Conservation (phyloP, 2,888 invertebrate genomes). For the Agonopterix subpropinquella region DNA sequence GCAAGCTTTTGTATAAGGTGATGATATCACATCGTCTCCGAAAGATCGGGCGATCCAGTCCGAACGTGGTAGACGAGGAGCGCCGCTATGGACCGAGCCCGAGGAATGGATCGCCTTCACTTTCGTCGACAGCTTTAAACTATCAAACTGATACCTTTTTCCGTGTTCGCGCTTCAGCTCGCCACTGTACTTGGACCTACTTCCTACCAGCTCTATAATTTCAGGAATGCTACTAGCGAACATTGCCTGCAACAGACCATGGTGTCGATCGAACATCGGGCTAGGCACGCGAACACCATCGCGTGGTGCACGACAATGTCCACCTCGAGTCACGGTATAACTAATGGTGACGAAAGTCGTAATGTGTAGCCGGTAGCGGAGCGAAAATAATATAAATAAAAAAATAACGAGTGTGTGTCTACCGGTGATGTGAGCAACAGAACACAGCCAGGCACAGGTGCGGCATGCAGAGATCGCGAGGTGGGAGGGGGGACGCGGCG, state of each 20-base stretch:
- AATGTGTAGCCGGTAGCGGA: constrained; percentile 70
- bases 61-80: constrained; percentile 26
- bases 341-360: constrained; percentile 59
- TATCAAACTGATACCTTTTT: constrained; percentile 90
- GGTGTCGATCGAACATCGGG: constrained; percentile 65
- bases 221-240: constrained; percentile 99
- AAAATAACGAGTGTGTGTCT: constrained; percentile 62
- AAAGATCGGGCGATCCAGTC: constrained; percentile 62
- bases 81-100: constrained; percentile 15
- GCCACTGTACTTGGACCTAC: constrained; percentile 99
- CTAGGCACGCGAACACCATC: constrained; percentile 63
- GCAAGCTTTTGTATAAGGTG: constrained; percentile 69
- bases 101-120: constrained; percentile 62
- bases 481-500: constrained; percentile 63
- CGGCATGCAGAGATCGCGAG: constrained; percentile 67
- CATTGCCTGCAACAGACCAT: constrained; percentile 95
- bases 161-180: constrained; percentile 99
- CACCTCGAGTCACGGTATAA: constrained; percentile 62
- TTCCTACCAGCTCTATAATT: constrained; percentile 99
- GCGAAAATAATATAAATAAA: constrained; percentile 46
- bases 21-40: constrained; percentile 57
- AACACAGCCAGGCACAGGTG: constrained; percentile 76
- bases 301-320: constrained; percentile 74
- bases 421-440: constrained; percentile 75
- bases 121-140: constrained; percentile 59